phyloP scores from a whole-genome alignment of 2,797 vertebrate species.

The Sebastes matsubarae region DNA sequence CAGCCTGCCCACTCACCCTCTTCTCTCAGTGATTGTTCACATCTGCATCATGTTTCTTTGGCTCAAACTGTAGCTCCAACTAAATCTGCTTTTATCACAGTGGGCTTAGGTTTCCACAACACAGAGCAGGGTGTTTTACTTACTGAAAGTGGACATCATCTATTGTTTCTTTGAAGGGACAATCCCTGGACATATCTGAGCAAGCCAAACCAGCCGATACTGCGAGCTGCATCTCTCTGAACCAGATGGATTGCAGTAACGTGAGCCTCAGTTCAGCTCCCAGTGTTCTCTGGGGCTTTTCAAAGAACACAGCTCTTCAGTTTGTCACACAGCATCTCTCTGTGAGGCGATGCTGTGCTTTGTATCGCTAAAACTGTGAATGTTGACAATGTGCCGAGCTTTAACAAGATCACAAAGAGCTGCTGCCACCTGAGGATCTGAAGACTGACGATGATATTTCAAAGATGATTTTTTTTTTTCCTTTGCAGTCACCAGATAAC shows the following conservation, averaged over 20 bases:
- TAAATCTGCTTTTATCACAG: neutral
- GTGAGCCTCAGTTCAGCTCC: constrained; percentile 15
- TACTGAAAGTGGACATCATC: neutral
- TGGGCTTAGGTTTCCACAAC: neutral
- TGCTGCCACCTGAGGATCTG: neutral
- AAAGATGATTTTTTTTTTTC: neutral
- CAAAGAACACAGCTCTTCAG: neutral
- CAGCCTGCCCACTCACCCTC: neutral
- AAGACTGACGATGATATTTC: neutral
- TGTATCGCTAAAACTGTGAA: neutral
- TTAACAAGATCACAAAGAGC: constrained; percentile 15
- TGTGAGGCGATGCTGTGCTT: neutral
- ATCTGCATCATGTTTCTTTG: neutral
- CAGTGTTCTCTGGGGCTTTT: neutral
- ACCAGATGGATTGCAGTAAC: constrained; percentile 8
- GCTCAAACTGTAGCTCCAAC: neutral
- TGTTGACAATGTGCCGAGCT: neutral
- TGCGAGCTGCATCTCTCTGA: neutral
- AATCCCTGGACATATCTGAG: neutral
- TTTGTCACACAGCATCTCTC: neutral
- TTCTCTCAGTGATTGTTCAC: neutral
- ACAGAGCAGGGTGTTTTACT: neutral
- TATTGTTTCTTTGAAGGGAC: neutral
- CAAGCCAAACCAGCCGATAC: neutral
- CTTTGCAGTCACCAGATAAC: neutral